Percentiles rank a stretch among this genome's conserved stretches.
Evolutionary conservation across 1,140 invertebrate species (phyloP).

Genomic region (Drosophila lowei): DNA sequence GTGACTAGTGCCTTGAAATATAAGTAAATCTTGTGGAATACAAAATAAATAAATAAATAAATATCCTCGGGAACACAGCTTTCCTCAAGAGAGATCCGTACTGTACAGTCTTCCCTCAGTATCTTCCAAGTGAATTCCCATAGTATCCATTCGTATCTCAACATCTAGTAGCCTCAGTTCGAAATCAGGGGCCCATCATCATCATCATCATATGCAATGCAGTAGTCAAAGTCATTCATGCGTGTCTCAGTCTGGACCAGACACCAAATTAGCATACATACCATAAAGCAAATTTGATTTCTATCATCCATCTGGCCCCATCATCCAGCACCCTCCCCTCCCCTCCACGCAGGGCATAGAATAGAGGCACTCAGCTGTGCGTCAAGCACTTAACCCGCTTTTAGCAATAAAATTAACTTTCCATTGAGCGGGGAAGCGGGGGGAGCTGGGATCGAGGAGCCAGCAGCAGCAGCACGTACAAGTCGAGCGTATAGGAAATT

Average conservation of each 20-base stretch:
- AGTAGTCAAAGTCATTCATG: neutral
- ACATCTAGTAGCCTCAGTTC: conserved; percentile 28
- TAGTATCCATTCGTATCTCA: neutral
- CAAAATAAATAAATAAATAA: too few relatives aligned
- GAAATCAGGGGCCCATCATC: conserved; percentile 66
- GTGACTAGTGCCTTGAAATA: too few relatives aligned
- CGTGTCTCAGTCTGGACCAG: conserved; percentile 36
- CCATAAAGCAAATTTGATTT: conserved; percentile 83
- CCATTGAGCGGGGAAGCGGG: conserved; percentile 38
- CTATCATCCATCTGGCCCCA: conserved; percentile 52
- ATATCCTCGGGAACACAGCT: neutral
- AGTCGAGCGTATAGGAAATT: conserved; percentile 79
- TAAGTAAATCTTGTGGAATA: too few relatives aligned
- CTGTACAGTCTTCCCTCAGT: neutral
- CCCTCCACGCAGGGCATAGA: conserved; percentile 23
- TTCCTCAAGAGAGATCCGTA: neutral
- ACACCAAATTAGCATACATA: conserved; percentile 77
- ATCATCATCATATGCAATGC: conserved; percentile 35
- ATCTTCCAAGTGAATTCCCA: conserved; percentile 29
- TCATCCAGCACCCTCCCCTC: conserved; percentile 1
- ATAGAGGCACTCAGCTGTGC: conserved; percentile 69
- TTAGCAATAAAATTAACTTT: conserved; percentile 83
- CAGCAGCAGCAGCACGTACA: conserved; percentile 51
- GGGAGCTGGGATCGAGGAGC: neutral
- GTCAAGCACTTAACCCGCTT: conserved; percentile 79